Percentiles rank a stretch among this genome's conserved stretches.
Conservation (phyloP, 2,888 invertebrate species). For the Eristalis arbustorum region DNA sequence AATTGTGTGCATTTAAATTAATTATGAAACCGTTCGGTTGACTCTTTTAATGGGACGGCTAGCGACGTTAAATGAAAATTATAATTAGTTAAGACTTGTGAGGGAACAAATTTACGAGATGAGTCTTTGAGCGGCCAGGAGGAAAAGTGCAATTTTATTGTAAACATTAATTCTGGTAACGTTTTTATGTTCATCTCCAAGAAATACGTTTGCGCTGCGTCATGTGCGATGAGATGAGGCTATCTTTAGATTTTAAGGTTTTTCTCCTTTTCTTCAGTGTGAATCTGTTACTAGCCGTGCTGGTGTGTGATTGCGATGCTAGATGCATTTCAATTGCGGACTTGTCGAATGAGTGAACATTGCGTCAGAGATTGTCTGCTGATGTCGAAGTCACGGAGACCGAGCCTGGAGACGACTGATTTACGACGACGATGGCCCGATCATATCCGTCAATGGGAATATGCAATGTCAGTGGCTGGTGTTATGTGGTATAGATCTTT, state of each 20-base stretch:
- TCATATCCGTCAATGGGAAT: neutral
- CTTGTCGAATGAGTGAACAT: neutral
- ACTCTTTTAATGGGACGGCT: neutral
- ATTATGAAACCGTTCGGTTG: slow-evolving; percentile 26
- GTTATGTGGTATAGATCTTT: too few species aligned
- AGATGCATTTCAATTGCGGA: neutral
- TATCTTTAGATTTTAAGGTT: neutral
- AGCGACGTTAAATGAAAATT: neutral
- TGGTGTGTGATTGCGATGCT: neutral
- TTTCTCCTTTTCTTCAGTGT: neutral
- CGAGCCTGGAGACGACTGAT: neutral
- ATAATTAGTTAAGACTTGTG: neutral
- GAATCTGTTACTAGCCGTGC: neutral
- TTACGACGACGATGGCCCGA: neutral
- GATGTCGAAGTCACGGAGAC: neutral
- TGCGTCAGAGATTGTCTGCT: neutral
- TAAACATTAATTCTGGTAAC: neutral
- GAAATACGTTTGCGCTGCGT: neutral
- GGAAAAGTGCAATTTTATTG: neutral
- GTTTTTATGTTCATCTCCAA: neutral
- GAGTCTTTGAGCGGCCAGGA: neutral
- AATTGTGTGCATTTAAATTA: slow-evolving; percentile 32
- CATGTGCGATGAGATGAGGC: neutral
- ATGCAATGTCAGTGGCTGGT: neutral
- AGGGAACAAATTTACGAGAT: neutral